Evolutionary conservation across 2,113 vertebrate genomes (phyloP), one percentile per base, ranked within the genome.

Genomic region (Tonatia bakeri): DNA sequence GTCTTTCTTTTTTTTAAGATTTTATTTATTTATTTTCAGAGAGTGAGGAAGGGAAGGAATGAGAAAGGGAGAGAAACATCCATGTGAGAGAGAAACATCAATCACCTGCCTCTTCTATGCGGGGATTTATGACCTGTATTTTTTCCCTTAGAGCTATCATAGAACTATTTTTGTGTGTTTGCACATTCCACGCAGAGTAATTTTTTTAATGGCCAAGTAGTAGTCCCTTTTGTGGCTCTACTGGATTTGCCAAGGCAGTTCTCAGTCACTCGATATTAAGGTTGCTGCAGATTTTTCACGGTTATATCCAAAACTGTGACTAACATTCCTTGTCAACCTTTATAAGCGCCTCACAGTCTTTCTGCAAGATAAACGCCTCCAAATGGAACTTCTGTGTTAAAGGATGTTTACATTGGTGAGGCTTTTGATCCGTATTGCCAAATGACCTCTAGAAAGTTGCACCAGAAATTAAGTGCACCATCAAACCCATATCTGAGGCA

Each of bases 271-370:
- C 52, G 19, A 33, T 75, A 69, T 73, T 95, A 95, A 93, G 17
- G 16, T 47, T 94, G 83, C 92, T 96, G 87, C 76, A 84, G 8
- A 65, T 26, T 83, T 47, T 88, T 95, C 54, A 81, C 10, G 94
- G 22, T 56, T 64, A 45, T 50, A 69, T 64, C 7, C 8, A 93
- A 17, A 52, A 38, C 56, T 85, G 36, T 86, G 31, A 81, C 22
- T 82, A 33, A 50, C 50, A 73, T 40, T 40, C 40, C 79, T 91
- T 88, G 31, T 81, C 50, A 12, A 76, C n/a, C 86, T 94, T 91
- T 85, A 45, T 19, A 83, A 72, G 79, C 10, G 69, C 75, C 85
- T 90, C 70, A 87, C 36, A 47, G 59, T 73, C 26, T 72, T 82
- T 79, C 65, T 88, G 31, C 20, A 81, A 75, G 24, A 52, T 52